A percentile compares a stretch with the other conserved stretches of the same genome.
Conservation (phyloP, 2,797 vertebrate species). For the Capromys pilorides region DNA sequence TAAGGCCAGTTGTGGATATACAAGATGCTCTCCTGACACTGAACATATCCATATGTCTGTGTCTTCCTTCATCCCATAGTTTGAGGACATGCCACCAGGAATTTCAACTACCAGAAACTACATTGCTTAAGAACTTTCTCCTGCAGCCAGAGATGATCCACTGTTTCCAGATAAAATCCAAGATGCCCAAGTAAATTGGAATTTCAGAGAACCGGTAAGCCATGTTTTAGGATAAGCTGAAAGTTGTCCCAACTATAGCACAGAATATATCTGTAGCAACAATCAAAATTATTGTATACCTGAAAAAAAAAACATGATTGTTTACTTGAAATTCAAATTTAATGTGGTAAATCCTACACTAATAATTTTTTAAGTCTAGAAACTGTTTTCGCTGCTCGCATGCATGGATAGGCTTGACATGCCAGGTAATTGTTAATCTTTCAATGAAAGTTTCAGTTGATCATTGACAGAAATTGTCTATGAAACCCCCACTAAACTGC, state of each 20-base stretch:
- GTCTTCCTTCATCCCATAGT: background rate
- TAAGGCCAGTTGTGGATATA: too few species aligned
- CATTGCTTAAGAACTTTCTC: background rate
- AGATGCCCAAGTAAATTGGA: background rate
- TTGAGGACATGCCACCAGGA: background rate
- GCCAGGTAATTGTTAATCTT: background rate
- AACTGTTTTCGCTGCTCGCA: background rate
- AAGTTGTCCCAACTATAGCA: background rate
- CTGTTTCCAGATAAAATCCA: background rate
- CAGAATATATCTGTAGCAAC: background rate
- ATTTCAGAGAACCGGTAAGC: background rate
- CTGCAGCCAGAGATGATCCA: background rate
- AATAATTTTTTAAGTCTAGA: background rate
- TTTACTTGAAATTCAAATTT: background rate
- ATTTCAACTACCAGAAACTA: background rate
- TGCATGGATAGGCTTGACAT: background rate
- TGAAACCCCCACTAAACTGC: background rate
- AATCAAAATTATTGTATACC: background rate
- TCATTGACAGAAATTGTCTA: background rate
- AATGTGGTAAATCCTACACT: background rate
- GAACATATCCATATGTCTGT: background rate
- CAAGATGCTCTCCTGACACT: accelerated
- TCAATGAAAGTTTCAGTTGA: background rate
- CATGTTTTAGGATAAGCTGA: background rate
- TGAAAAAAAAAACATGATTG: background rate